A percentile compares a stretch with the other conserved stretches of the same genome.
phyloP scores from a whole-genome alignment of 2,888 invertebrate genomes.

The Diloba caeruleocephala region DNA sequence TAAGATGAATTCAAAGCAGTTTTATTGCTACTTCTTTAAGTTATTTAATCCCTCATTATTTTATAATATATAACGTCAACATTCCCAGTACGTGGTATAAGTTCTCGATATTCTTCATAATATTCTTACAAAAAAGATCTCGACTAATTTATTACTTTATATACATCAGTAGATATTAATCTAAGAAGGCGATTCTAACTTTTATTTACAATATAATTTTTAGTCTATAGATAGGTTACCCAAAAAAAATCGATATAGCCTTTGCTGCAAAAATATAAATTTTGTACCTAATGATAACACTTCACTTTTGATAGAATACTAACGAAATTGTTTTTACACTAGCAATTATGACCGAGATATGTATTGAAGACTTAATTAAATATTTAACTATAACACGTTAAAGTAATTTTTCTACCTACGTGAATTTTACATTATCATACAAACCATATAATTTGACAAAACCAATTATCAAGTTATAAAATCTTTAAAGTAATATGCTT shows the following conservation, averaged over 20 bases:
- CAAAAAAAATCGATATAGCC: constrained; percentile 48
- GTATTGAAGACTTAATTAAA: constrained; percentile 68
- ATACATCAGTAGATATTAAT: constrained; percentile 71
- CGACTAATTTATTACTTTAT: constrained; percentile 66
- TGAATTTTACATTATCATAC: constrained; percentile 49
- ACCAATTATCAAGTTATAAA: constrained; percentile 29
- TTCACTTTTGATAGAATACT: constrained; percentile 40
- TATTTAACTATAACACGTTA: constrained; percentile 60
- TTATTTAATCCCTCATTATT: constrained; percentile 37
- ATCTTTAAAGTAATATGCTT: constrained; percentile 33
- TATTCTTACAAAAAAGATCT: constrained; percentile 59
- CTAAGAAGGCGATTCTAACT: constrained; percentile 85
- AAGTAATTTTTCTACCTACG: constrained; percentile 60
- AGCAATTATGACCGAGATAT: constrained; percentile 64
- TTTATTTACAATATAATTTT: constrained; percentile 68
- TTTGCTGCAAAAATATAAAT: constrained; percentile 62
- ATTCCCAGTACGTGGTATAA: constrained; percentile 49
- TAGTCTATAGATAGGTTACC: constrained; percentile 55
- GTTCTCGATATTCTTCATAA: constrained; percentile 41
- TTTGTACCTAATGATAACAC: constrained; percentile 54
- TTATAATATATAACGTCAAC: constrained; percentile 43
- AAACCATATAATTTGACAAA: constrained; percentile 33
- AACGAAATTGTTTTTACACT: constrained; percentile 44
- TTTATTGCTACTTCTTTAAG: constrained; percentile 34
- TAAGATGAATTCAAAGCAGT: constrained; percentile 42